These are phyloP conservation scores for Lingula anatina DNA, from an alignment of 2,888 invertebrate genomes.

Conservation along the genomic window DNA sequence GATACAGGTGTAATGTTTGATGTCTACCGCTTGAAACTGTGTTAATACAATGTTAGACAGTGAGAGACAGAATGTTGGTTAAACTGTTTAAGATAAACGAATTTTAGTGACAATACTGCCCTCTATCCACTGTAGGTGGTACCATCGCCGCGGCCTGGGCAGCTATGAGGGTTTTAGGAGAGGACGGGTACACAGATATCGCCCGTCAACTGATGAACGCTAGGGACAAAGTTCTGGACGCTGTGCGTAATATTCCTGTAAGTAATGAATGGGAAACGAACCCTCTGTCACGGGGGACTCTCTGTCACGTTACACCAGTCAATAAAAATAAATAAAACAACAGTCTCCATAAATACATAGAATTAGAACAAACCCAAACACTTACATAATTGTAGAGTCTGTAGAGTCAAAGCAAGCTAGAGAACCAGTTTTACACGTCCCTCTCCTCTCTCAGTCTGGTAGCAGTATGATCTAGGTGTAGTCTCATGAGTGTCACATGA, in stretches of 20 bases:
- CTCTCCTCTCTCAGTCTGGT: too few relatives aligned
- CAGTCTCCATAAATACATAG: too few relatives aligned
- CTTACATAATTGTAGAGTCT: too few relatives aligned
- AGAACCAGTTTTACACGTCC: too few relatives aligned
- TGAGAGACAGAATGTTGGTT: neutral
- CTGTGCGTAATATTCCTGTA: conserved; percentile 30
- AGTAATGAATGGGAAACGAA: neutral
- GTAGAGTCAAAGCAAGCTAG: too few relatives aligned
- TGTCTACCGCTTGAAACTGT: too few relatives aligned
- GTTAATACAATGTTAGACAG: neutral
- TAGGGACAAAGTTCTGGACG: conserved; percentile 30
- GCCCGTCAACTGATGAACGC: conserved; percentile 37
- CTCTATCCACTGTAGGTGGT: conserved; percentile 21
- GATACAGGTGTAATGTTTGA: neutral
- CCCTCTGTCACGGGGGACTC: too few relatives aligned
- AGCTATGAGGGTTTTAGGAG: conserved; percentile 33
- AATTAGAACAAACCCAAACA: too few relatives aligned
- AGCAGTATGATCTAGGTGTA: too few relatives aligned
- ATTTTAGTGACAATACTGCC: neutral
- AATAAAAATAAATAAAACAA: too few relatives aligned
- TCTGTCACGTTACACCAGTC: too few relatives aligned
- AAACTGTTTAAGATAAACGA: neutral
- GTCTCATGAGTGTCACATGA: too few relatives aligned
- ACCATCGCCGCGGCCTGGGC: conserved; percentile 47
- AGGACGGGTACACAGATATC: conserved; percentile 34